These are phyloP conservation scores for Anguilla obscura DNA, from an alignment of 2,797 vertebrate species.

Conservation along the genomic window DNA sequence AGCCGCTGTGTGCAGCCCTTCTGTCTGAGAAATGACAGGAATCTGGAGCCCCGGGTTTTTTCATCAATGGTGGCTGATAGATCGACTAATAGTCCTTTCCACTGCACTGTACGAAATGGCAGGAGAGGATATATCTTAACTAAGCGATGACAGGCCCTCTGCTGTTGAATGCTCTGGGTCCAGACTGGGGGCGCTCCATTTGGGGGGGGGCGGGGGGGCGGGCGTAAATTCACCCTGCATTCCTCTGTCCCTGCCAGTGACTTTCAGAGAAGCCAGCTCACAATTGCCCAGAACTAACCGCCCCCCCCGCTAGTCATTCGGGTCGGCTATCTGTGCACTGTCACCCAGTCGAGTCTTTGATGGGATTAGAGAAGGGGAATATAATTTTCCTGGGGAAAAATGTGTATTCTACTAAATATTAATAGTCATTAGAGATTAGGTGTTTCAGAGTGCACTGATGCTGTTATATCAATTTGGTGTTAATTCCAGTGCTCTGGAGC, in stretches of 20 bases:
- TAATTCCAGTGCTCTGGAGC: background rate
- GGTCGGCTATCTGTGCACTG: background rate
- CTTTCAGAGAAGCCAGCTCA: background rate
- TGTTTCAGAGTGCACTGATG: background rate
- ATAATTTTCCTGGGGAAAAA: background rate
- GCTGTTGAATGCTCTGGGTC: constrained; percentile 19
- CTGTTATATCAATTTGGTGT: background rate
- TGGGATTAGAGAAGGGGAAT: background rate
- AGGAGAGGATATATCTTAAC: constrained; percentile 43
- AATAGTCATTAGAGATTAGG: background rate
- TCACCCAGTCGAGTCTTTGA: background rate
- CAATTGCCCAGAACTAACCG: background rate
- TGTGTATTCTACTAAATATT: background rate
- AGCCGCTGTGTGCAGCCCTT: constrained; percentile 58
- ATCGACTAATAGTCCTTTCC: constrained; percentile 57
- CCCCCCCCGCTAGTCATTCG: background rate
- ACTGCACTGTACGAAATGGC: constrained; percentile 51
- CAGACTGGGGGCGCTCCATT: background rate
- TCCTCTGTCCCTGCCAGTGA: background rate
- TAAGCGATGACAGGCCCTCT: constrained; percentile 29
- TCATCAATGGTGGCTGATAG: constrained; percentile 56
- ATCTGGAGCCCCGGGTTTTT: constrained; percentile 45
- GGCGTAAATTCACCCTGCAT: background rate
- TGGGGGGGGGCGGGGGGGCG: background rate
- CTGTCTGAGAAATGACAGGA: constrained; percentile 48